Evolutionary conservation across 2,888 invertebrate species (phyloP), one percentile per base, ranked within the genome.

Genomic region (Odontocolon sp.): DNA sequence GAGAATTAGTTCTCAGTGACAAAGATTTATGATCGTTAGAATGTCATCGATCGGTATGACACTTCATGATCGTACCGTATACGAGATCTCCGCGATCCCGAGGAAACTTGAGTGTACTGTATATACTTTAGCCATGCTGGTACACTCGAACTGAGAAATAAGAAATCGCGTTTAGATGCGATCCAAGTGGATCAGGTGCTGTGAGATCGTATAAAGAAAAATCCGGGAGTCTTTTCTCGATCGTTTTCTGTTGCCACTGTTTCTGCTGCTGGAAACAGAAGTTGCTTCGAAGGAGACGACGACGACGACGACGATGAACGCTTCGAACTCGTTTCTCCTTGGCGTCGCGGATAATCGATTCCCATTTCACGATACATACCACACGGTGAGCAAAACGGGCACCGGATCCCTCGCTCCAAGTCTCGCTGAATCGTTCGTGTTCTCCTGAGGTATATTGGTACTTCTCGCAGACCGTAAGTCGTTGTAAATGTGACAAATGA

Each of bases 401-500:
- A 33, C 54, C 31, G 26, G 45, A 33, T 28, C 47, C 9, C 47
- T 9, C 45, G 45, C 28, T 54, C 11, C 54, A 33, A 45, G 26
- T 28, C 28, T 33, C 33, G 31, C 8, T 18, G 47, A 26, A 14
- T 33, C 5, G 14, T 2, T 54, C 31, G 31, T 47, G 47, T 47
- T 47, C 23, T 54, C 40, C 33, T 14, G 26, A 28, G 38, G 52
- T 59, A 54, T 59, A 70, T 54, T 70, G 61, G 47, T 64, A 47
- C 38, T 68, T 67, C 45, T 42, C 47, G 31, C 21, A 33, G 68
- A 68, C 59, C 63, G 56, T 68, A 47, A 57, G 61, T 68, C 50
- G 68, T 72, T 61, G 76, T 50, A 72, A 72, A 77, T 77, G 77
- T 72, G 77, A 77, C 77, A 72, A 77, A 77, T 72, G 67, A 63